Evolutionary conservation across 2,113 vertebrate genomes (phyloP).

Genomic region (human (Homo sapiens)): DNA sequence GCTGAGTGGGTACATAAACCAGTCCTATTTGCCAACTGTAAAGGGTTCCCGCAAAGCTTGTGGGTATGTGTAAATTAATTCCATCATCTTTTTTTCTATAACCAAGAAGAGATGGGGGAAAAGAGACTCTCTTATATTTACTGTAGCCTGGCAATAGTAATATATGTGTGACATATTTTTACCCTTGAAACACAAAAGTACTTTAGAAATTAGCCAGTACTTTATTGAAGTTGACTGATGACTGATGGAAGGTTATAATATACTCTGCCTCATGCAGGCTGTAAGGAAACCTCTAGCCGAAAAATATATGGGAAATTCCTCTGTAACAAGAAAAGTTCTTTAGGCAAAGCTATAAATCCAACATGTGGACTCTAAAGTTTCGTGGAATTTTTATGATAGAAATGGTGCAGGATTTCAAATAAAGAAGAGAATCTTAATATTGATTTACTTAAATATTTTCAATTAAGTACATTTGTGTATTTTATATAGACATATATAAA

Average conservation of each 20-base stretch:
- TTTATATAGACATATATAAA: background rate
- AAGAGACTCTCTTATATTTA: background rate
- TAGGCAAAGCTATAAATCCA: background rate
- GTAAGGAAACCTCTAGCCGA: conserved; percentile 21
- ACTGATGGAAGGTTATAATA: conserved; percentile 19
- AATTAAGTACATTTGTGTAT: background rate
- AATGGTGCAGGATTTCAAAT: background rate
- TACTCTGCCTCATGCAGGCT: background rate
- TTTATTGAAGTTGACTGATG: conserved; percentile 33
- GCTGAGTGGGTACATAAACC: background rate
- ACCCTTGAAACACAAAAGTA: conserved; percentile 30
- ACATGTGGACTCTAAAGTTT: background rate
- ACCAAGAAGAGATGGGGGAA: background rate
- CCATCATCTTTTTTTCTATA: background rate
- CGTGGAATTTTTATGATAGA: background rate
- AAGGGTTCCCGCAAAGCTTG: background rate
- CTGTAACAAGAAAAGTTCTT: conserved; percentile 28
- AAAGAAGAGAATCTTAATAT: conserved; percentile 27
- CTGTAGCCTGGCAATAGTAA: background rate
- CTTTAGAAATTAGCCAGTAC: conserved; percentile 45
- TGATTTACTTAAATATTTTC: conserved; percentile 21
- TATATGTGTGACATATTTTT: background rate
- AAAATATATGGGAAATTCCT: conserved; percentile 27
- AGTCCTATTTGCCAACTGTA: conserved; percentile 10
- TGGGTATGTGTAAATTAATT: conserved; percentile 49